Percentiles rank a stretch among this genome's conserved stretches.
Evolutionary conservation across 2,113 vertebrate genomes (phyloP).

Genomic region (Leucosticte australis): DNA sequence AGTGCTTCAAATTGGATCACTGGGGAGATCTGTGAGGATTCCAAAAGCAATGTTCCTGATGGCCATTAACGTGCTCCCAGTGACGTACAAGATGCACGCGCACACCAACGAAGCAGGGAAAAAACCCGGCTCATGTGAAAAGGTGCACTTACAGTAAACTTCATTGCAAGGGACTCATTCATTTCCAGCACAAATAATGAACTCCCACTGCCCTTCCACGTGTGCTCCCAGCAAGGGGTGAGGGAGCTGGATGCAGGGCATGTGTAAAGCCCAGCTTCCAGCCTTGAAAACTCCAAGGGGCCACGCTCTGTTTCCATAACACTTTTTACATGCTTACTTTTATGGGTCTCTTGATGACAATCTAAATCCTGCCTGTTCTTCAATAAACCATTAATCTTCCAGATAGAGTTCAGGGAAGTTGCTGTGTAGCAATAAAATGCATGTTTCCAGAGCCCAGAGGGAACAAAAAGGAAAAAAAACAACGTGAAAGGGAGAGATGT

Average conservation of each 20-base stretch:
- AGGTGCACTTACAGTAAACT: not conserved
- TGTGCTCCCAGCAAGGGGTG: not conserved
- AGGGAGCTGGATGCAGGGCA: constrained; percentile 11
- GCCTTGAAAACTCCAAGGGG: constrained; percentile 51
- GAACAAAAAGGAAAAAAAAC: not conserved
- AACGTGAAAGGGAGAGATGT: constrained; percentile 11
- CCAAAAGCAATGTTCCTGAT: constrained; percentile 36
- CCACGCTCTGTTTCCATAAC: constrained; percentile 62
- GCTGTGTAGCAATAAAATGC: constrained; percentile 46
- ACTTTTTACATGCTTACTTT: constrained; percentile 68
- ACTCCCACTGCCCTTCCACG: not conserved
- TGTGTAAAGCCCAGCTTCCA: constrained; percentile 1
- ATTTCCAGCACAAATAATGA: constrained; percentile 1
- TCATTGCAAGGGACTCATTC: not conserved
- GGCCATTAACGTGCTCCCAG: not conserved
- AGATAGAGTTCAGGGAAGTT: constrained; percentile 66
- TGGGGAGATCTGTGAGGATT: constrained; percentile 36
- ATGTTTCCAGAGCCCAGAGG: constrained; percentile 48
- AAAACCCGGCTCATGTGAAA: not conserved
- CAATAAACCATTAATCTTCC: constrained; percentile 72
- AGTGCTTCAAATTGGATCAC: constrained; percentile 56
- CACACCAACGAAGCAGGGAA: not conserved
- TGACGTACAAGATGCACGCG: not conserved
- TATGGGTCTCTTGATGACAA: constrained; percentile 72
- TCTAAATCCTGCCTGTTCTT: constrained; percentile 73